phyloP scores from a whole-genome alignment of 2,797 vertebrate species.

The Acrossocheilus wenchowensis region DNA sequence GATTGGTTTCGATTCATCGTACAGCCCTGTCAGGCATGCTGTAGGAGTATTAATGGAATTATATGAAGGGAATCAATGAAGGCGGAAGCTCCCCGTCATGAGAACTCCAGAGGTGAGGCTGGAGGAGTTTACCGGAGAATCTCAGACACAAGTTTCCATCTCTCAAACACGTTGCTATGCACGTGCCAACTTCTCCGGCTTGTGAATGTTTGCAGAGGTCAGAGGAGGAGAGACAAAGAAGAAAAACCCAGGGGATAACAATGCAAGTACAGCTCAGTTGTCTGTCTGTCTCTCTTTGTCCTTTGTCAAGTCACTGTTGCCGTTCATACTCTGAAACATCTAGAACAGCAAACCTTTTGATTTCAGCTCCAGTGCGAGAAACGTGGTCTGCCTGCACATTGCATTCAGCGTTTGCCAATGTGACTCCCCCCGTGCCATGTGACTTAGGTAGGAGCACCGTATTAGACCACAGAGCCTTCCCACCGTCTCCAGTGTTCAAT shows the following conservation, averaged over 20 bases:
- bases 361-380: conserved; percentile 17
- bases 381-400: conserved; percentile 45
- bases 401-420: conserved; percentile 34
- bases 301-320: neutral
- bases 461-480: conserved; percentile 27
- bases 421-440: conserved; percentile 28
- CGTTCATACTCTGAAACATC: neutral
- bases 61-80: neutral
- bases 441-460: conserved; percentile 20
- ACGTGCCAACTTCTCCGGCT: neutral
- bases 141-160: neutral
- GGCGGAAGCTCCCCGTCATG: neutral
- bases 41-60: neutral
- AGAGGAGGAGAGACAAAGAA: neutral
- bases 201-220: neutral
- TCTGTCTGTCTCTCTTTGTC: neutral
- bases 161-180: neutral
- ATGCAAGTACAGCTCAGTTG: neutral
- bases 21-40: neutral
- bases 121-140: neutral
- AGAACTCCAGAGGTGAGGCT: neutral
- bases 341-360: conserved; percentile 26
- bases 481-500: neutral
- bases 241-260: neutral
- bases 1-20: neutral